phyloP scores from a whole-genome alignment of 2,113 vertebrate genomes.

The Vombatus ursinus region DNA sequence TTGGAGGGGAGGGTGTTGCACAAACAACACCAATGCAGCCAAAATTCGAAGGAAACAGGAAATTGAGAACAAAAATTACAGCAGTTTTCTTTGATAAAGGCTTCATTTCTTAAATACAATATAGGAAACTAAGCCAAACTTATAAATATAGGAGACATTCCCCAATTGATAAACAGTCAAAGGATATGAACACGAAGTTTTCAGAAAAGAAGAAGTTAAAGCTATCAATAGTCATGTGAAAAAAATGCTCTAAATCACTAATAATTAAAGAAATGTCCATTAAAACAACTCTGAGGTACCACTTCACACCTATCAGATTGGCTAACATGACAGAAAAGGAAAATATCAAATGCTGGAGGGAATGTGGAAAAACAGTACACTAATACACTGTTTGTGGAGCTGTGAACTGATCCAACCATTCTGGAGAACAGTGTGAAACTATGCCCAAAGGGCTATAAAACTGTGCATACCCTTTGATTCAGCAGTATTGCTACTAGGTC shows the following conservation, averaged over 20 bases:
- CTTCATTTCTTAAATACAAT: background rate
- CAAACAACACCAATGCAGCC: background rate
- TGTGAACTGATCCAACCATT: background rate
- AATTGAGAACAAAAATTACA: background rate
- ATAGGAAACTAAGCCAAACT: background rate
- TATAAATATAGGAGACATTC: background rate
- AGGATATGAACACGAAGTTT: background rate
- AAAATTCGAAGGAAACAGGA: background rate
- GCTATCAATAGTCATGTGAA: background rate
- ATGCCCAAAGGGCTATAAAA: background rate
- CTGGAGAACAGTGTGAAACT: background rate
- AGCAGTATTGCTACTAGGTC: background rate
- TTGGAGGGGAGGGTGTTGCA: background rate
- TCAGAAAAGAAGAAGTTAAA: background rate
- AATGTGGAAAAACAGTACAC: background rate
- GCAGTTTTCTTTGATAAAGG: background rate
- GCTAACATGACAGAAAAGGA: background rate
- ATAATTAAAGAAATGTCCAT: background rate
- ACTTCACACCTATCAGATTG: background rate
- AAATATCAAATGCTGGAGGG: background rate
- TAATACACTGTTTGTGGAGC: background rate
- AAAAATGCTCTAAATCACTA: background rate
- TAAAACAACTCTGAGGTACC: background rate
- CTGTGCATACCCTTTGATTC: background rate
- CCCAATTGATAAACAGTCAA: background rate